Base-by-base conservation (phyloP, 1,140 invertebrate genomes). In the Pseudomyrmex gracilis region DNA sequence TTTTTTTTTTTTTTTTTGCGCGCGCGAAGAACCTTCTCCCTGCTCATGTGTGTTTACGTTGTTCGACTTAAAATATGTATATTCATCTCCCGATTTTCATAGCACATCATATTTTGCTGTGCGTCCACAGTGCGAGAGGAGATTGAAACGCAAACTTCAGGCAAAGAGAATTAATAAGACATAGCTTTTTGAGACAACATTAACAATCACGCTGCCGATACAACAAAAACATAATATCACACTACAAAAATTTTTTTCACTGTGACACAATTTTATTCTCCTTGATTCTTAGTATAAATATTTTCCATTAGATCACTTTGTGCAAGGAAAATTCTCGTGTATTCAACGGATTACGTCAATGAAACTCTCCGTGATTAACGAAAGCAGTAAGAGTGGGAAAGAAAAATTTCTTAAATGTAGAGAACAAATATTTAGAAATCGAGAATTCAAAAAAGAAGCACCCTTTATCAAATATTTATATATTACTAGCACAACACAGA, bases 181-280 rank as follows among this genome's bases (percentile, higher is more conserved):
- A 66, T 83, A 77, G 71, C 71, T 78, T 89, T 91, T 91, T 82
- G 87, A 91, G 34, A 34, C 0, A 34, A 34, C 34, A 34, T 34
- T 34, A 34, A 34, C 34, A 34, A 34, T 34, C 34, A 34, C 34
- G 34, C 34, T 34, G 34, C 91, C 92, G 91, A 92, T 92, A 87
- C 70, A 88, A 87, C 85, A 58, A 73, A 84, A 68, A 77, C 85
- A 83, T 85, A 91, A 89, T 74, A 68, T 85, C 85, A 51, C 58
- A 51, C 58, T 68, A 77, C 77, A 60, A 20, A 60, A 77, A 82
- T 55, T 86, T 86, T 87, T 89, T 90, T 90, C 88, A 73, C 47
- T 15, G 66, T 47, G 58, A 60, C 22, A 5, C 47, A 49, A 68
- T 66, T 83, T 87, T 64, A 22, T 70, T 13, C 13, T 13, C 63